These are phyloP conservation scores for silkworm (Bombyx mori) DNA, from an alignment of 1,140 invertebrate species.

Conservation along the genomic window ASM3026992v2 NC_085131.1:10127501-10128000, in stretches of 20 bases:
- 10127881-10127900: constrained; percentile 17
- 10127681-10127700: constrained; percentile 34
- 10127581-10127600: constrained; percentile 19
- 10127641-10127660: constrained; percentile 13
- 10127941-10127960: constrained; percentile 21
- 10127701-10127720: constrained; percentile 14
- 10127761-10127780: constrained; percentile 1
- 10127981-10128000: constrained; percentile 17
- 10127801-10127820: constrained; percentile 16
- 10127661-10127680: constrained; percentile 53
- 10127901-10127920: constrained; percentile 19
- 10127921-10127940: constrained; percentile 15
- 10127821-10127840: constrained; percentile 19
- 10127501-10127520: constrained; percentile 28
- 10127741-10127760: constrained; percentile 16
- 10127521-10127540: constrained; percentile 21
- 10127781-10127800: constrained; percentile 8
- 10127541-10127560: constrained; percentile 16
- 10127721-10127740: constrained; percentile 6
- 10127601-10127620: constrained; percentile 26
- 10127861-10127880: constrained; percentile 30
- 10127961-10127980: constrained; percentile 43
- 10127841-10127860: too few relatives aligned
- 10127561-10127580: constrained; percentile 24
- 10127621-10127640: constrained; percentile 8